A percentile compares a stretch with the other conserved stretches of the same genome.
Conservation (phyloP, 2,888 invertebrate genomes). For the Aporophyla lueneburgensis region DNA sequence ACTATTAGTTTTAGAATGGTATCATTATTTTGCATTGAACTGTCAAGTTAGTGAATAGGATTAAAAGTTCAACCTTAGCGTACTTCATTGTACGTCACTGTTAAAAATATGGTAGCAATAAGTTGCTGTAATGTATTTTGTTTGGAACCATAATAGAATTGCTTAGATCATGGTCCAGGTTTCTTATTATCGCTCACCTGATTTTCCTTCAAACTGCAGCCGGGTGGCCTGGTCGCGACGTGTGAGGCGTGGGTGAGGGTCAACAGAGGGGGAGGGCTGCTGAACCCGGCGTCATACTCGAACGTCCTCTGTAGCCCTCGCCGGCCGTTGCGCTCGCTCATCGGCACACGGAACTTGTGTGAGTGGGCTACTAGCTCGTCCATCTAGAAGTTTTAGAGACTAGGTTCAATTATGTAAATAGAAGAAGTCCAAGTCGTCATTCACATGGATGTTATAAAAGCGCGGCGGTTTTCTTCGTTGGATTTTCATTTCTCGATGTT, state of each 20-base stretch:
- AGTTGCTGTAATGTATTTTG: not conserved
- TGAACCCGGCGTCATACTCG: slow-evolving; percentile 75
- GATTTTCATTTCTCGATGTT: too few species aligned
- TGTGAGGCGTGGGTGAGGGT: slow-evolving; percentile 86
- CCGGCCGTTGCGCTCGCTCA: slow-evolving; percentile 82
- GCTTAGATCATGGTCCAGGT: not conserved
- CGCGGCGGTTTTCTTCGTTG: too few species aligned
- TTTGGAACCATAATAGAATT: not conserved
- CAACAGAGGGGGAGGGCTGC: slow-evolving; percentile 81
- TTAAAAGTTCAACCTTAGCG: too few species aligned
- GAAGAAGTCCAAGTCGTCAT: not conserved
- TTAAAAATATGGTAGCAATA: slow-evolving; percentile 10
- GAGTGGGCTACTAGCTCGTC: slow-evolving; percentile 86
- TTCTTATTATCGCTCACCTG: slow-evolving; percentile 67
- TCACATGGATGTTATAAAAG: too few species aligned
- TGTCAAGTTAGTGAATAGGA: too few species aligned
- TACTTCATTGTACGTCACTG: not conserved
- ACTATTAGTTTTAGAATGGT: too few species aligned
- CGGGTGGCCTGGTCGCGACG: slow-evolving; percentile 84
- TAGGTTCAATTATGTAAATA: slow-evolving; percentile 3
- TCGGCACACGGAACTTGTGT: slow-evolving; percentile 84
- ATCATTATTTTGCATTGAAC: too few species aligned
- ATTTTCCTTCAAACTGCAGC: slow-evolving; percentile 82
- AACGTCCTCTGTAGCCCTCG: slow-evolving; percentile 77
- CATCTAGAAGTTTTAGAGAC: slow-evolving; percentile 75